Base-by-base conservation (phyloP, 2,888 invertebrate genomes). In the Tenthredo mesomela region DNA sequence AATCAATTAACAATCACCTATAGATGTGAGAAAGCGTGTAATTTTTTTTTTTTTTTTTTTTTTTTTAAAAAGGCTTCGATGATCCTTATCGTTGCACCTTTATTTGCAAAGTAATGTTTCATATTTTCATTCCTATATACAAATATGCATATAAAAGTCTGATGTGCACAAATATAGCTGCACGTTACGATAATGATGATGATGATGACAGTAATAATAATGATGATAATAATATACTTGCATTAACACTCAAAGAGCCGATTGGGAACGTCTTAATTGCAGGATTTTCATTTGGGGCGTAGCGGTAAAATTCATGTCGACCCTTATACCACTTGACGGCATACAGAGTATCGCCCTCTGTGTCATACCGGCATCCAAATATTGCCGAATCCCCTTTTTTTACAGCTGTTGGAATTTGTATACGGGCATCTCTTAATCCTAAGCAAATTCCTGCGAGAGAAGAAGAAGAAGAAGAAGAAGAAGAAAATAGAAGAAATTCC, bases 271-370 rank as follows among this genome's bases (percentile, higher is more conserved):
- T 92, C 89, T 92, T 93, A 85, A 90, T 89, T 84, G 90, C 87
- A 85, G 93, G 93, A 84, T 85, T 90, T 86, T 92, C 93, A 86
- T 90, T 91, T 80, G 93, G 93, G 65, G 92, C 91, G 86, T 91
- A 93, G 85, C 93, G 92, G 90, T 93, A 93, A 90, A 93, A 93
- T 89, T 93, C 93, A 84, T 90, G 90, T 85, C 90, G 89, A 85
- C 89, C 91, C 89, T 93, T 93, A 90, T 93, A 93, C 93, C 93
- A 93, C 89, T 93, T 93, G 88, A 93, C 93, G 85, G 91, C 89
- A 87, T 93, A 93, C 73, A 93, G 87, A 73, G 89, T 90, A 86
- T 92, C 92, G 54, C 91, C 92, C 88, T 93, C 93, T 87, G 91
- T 92, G 89, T 93, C 92, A 86, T 92, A 93, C 90, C 90, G 91